These are phyloP conservation scores for Parnassius orleans DNA, from an alignment of 2,888 invertebrate species.

Conservation along the genomic window DNA sequence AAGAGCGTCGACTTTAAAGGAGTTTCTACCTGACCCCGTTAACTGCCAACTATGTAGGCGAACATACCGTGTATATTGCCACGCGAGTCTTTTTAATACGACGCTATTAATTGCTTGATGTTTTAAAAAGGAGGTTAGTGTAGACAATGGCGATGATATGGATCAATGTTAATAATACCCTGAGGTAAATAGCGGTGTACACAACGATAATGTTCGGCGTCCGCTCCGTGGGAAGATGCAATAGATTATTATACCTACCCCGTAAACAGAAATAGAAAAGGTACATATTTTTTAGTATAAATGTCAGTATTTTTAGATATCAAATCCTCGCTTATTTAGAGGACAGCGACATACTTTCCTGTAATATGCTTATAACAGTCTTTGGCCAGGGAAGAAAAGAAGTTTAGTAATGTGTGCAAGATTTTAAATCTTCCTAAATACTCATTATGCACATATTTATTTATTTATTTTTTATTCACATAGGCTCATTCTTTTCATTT, in stretches of 20 bases:
- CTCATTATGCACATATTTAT: no score
- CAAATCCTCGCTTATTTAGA: no score
- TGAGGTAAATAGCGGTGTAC: background rate
- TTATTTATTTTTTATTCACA: no score
- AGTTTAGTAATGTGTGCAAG: no score
- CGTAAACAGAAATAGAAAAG: no score
- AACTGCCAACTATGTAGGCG: slow-evolving; percentile 15
- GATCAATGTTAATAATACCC: slow-evolving; percentile 16
- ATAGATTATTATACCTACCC: background rate
- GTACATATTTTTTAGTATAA: no score
- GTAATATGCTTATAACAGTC: no score
- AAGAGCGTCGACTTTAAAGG: slow-evolving; percentile 19
- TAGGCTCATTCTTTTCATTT: no score
- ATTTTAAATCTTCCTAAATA: no score
- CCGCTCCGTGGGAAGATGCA: background rate
- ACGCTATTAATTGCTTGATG: slow-evolving; percentile 15
- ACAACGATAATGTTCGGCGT: background rate
- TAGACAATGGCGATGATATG: slow-evolving; percentile 23
- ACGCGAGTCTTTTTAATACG: slow-evolving; percentile 20
- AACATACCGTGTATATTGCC: slow-evolving; percentile 9
- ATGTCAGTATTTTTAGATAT: no score
- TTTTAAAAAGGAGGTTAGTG: slow-evolving; percentile 17
- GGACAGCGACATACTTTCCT: no score
- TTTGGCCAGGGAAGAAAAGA: no score
- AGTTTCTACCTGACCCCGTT: slow-evolving; percentile 25